A percentile compares a stretch with the other conserved stretches of the same genome.
These are phyloP conservation scores for Omphaloscelis lunosa DNA, from an alignment of 2,888 invertebrate species.

Conservation along the genomic window DNA sequence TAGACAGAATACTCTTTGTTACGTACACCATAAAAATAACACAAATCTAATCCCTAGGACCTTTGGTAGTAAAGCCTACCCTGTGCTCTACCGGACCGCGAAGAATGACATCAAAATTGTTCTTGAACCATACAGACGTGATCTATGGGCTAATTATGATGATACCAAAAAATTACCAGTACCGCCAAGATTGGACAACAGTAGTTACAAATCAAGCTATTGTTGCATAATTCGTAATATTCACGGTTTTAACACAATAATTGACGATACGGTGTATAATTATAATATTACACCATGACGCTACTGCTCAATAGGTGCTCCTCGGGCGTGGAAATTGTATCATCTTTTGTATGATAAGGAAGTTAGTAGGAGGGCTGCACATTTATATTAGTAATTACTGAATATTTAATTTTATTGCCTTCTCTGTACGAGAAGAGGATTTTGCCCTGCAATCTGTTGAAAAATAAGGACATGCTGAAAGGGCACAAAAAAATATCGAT, in stretches of 20 bases:
- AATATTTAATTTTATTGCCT: background rate
- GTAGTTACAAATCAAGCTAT: slow-evolving; percentile 55
- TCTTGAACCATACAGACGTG: slow-evolving; percentile 1
- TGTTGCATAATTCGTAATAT: slow-evolving; percentile 57
- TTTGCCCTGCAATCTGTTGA: background rate
- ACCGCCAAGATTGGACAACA: slow-evolving; percentile 22
- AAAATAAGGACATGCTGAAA: background rate
- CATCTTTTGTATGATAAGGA: slow-evolving; percentile 21
- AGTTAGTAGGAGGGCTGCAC: background rate
- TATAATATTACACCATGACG: slow-evolving; percentile 51
- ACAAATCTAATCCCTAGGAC: background rate
- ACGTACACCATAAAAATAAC: background rate
- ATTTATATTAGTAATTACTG: background rate
- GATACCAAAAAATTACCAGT: slow-evolving; percentile 9
- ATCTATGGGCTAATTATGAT: slow-evolving; percentile 40
- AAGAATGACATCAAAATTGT: background rate
- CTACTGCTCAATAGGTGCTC: slow-evolving; percentile 30
- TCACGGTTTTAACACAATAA: slow-evolving; percentile 57
- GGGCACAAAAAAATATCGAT: background rate
- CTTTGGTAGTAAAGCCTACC: background rate
- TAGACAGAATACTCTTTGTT: background rate
- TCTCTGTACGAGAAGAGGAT: background rate
- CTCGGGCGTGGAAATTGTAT: slow-evolving; percentile 37
- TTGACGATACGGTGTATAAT: slow-evolving; percentile 56
- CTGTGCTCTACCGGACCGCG: background rate